phyloP scores from a whole-genome alignment of 2,888 invertebrate genomes.

The Rhamphomyia laevipes region DNA sequence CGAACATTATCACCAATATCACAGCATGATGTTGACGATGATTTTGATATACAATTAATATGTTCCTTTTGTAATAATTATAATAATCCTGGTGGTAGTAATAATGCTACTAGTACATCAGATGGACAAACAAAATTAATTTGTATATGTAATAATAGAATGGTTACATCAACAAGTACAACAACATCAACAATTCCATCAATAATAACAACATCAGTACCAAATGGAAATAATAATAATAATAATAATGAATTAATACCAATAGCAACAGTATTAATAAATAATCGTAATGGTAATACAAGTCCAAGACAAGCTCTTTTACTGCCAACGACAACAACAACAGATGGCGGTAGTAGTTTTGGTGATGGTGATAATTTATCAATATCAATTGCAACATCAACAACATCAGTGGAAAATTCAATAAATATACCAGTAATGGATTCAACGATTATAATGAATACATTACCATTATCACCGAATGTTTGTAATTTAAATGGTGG shows the following conservation, averaged over 20 bases:
- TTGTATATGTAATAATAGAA: background rate
- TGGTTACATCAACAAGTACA: background rate
- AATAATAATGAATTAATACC: slow-evolving; percentile 4
- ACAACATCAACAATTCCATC: background rate
- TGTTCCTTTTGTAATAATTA: background rate
- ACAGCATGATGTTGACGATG: background rate
- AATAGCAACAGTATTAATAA: background rate
- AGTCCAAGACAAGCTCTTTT: background rate
- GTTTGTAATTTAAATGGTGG: background rate
- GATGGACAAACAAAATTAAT: background rate
- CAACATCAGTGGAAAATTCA: slow-evolving; percentile 29
- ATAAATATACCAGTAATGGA: slow-evolving; percentile 9
- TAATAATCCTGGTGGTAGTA: background rate
- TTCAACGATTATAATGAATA: background rate
- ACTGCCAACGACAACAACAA: slow-evolving; percentile 8
- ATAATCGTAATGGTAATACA: too few species aligned
- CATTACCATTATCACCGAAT: slow-evolving; percentile 3
- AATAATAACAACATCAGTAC: background rate
- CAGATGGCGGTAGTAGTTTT: background rate
- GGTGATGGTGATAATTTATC: slow-evolving; percentile 21
- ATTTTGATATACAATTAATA: background rate
- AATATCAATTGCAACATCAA: slow-evolving; percentile 31
- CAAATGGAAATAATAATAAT: slow-evolving; percentile 12
- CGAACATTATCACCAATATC: background rate
- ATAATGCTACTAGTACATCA: background rate